Evolutionary conservation across 1,140 invertebrate genomes (phyloP).

Genomic region (Platyscapa corneri): DNA sequence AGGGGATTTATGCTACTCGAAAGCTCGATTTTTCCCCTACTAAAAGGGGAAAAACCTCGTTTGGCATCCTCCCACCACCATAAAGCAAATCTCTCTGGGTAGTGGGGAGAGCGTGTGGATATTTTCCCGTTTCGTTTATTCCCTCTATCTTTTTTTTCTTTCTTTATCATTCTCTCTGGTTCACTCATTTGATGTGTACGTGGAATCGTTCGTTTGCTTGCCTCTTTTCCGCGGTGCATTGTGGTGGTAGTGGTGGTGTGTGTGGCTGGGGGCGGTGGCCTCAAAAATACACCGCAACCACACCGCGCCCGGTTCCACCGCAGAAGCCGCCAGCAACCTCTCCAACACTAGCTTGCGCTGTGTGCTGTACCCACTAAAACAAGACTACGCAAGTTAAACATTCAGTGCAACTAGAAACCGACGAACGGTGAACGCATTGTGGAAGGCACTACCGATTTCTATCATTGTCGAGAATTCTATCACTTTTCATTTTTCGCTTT

Average conservation of each 20-base stretch:
- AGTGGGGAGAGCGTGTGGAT: slow-evolving; percentile 45
- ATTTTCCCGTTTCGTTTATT: slow-evolving; percentile 45
- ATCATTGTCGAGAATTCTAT: slow-evolving; percentile 50
- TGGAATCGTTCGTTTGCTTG: background rate
- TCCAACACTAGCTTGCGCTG: slow-evolving; percentile 15
- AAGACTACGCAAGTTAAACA: slow-evolving; percentile 72
- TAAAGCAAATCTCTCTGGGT: slow-evolving; percentile 31
- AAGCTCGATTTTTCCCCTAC: slow-evolving; percentile 64
- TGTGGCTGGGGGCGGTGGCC: slow-evolving; percentile 72
- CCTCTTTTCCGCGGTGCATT: slow-evolving; percentile 28
- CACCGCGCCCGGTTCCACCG: slow-evolving; percentile 74
- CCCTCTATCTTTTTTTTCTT: background rate
- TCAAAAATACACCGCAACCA: slow-evolving; percentile 76
- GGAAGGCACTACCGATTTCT: background rate
- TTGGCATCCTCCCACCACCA: slow-evolving; percentile 57
- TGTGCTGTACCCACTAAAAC: slow-evolving; percentile 61
- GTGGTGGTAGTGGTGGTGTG: slow-evolving; percentile 55
- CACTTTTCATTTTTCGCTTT: slow-evolving; percentile 41
- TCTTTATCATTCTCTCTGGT: background rate
- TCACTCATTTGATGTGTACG: background rate
- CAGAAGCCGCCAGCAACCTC: slow-evolving; percentile 74
- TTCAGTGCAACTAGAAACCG: slow-evolving; percentile 54
- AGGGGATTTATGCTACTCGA: background rate
- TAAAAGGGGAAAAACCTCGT: slow-evolving; percentile 59
- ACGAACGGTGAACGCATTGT: background rate